Percentiles rank a stretch among this genome's conserved stretches.
These are phyloP conservation scores for Stichopus horrens DNA, from an alignment of 53 echinoderm and acorn worm genomes.

Conservation along the genomic window DNA sequence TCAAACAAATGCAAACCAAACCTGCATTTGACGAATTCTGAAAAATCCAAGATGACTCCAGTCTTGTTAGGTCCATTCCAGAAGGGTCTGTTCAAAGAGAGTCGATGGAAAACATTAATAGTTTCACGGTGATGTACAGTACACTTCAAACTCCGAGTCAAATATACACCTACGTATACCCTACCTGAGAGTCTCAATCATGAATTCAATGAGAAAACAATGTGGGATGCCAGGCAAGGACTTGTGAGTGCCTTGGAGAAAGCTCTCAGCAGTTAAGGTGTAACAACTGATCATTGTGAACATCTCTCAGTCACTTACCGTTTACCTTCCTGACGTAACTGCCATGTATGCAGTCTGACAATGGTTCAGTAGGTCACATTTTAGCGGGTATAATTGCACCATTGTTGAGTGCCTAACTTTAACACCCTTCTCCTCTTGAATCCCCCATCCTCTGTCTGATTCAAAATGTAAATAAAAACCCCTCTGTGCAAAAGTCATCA, in stretches of 20 bases:
- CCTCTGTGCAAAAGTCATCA: too few species aligned
- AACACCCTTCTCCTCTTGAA: too few species aligned
- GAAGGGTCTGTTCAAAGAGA: slow-evolving; percentile 51
- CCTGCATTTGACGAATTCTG: slow-evolving; percentile 77
- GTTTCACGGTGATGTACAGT: neutral
- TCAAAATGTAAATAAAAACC: too few species aligned
- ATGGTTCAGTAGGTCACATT: neutral
- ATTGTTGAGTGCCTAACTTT: too few species aligned
- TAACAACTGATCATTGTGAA: neutral
- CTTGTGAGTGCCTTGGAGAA: neutral
- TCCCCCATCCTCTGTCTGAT: too few species aligned
- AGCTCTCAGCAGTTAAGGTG: neutral
- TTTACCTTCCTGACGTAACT: too few species aligned
- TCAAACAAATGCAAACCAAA: slow-evolving; percentile 6
- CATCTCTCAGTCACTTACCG: neutral
- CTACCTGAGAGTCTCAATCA: too few species aligned
- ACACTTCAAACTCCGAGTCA: too few species aligned
- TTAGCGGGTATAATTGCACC: too few species aligned
- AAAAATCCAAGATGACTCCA: slow-evolving; percentile 75
- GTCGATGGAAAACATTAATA: neutral
- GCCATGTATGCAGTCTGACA: neutral
- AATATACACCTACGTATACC: too few species aligned
- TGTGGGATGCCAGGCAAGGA: neutral
- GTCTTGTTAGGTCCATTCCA: slow-evolving; percentile 73
- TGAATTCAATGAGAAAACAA: too few species aligned